A percentile compares a stretch with the other conserved stretches of the same genome.
Evolutionary conservation across 2,888 invertebrate species (phyloP).

Genomic region (Hyles lineata): DNA sequence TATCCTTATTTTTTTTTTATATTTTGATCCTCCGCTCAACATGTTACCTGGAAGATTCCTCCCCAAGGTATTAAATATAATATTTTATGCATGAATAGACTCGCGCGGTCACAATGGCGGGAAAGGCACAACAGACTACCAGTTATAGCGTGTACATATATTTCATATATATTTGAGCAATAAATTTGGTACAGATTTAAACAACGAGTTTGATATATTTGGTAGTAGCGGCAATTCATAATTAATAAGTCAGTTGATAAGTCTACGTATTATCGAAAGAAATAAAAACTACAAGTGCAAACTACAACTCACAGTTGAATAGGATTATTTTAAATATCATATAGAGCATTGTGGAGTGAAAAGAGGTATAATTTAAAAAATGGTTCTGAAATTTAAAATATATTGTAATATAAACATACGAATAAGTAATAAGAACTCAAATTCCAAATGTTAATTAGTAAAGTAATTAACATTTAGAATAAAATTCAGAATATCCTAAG

Average conservation of each 20-base stretch:
- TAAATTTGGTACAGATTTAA: neutral
- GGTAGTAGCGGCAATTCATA: neutral
- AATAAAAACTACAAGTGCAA: too few species aligned
- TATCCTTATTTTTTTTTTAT: neutral
- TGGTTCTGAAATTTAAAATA: too few species aligned
- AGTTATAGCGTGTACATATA: conserved; percentile 23
- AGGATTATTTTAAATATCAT: too few species aligned
- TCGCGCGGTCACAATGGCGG: conserved; percentile 44
- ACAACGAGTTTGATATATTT: neutral
- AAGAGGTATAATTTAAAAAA: too few species aligned
- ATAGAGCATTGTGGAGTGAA: too few species aligned
- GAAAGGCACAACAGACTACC: conserved; percentile 32
- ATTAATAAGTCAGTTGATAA: neutral
- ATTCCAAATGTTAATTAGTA: neutral
- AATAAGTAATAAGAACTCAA: too few species aligned
- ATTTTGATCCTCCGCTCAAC: neutral
- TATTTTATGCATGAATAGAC: conserved; percentile 52
- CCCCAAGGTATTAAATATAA: conserved; percentile 39
- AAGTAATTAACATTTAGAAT: too few species aligned
- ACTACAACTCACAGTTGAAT: too few species aligned
- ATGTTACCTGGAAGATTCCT: conserved; percentile 19
- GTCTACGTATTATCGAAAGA: too few species aligned
- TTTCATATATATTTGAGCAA: neutral
- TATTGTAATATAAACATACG: too few species aligned
- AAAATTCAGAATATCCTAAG: neutral